A percentile compares a stretch with the other conserved stretches of the same genome.
These are phyloP conservation scores for Prionchulus punctatus DNA, from an alignment of 2,888 invertebrate genomes.

Conservation along the genomic window DNA sequence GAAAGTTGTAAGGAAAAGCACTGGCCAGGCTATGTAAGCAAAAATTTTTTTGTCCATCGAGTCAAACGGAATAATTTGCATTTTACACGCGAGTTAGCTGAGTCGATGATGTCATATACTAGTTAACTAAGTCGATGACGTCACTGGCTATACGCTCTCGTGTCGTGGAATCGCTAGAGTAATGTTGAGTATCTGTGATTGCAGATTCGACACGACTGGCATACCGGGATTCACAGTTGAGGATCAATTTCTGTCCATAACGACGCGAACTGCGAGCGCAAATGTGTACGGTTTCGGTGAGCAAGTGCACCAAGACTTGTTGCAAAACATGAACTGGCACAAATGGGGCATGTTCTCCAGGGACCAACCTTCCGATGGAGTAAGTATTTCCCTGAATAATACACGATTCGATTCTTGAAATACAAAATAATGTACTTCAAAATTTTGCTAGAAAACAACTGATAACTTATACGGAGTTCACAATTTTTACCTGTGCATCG, in stretches of 20 bases:
- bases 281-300: conserved; percentile 30
- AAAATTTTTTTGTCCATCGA: neutral
- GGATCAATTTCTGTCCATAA: conserved; percentile 25
- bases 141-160: neutral
- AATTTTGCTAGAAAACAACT: too few species aligned
- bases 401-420: neutral
- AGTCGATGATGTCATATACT: neutral
- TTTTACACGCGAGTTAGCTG: too few species aligned
- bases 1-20: neutral
- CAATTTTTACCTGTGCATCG: conserved; percentile 4
- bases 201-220: neutral
- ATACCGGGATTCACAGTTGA: conserved; percentile 6
- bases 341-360: conserved; percentile 29
- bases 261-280: conserved; percentile 19
- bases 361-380: conserved; percentile 20
- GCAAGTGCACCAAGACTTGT: conserved; percentile 23
- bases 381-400: conserved; percentile 1
- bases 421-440: neutral
- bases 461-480: conserved; percentile 7
- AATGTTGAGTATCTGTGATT: too few species aligned
- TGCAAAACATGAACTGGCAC: conserved; percentile 26
- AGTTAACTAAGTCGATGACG: neutral
- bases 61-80: neutral
- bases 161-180: neutral
- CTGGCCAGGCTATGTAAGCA: neutral